Conservation (phyloP, 2,113 vertebrate species). For the Percina caprodes region DNA sequence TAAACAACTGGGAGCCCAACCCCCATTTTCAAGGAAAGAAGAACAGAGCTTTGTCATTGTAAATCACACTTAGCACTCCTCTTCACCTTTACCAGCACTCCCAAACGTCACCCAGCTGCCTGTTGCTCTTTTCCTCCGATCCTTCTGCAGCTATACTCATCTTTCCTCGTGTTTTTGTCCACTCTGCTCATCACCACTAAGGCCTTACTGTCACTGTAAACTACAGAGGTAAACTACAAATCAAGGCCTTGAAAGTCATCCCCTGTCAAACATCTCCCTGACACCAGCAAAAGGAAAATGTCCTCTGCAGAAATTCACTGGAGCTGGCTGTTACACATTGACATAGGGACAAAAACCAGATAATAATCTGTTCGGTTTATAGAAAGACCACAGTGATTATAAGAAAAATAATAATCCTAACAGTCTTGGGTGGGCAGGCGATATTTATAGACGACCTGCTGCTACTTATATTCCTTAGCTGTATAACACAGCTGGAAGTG, state of each 20-base stretch:
- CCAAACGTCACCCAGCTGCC: constrained; percentile 26
- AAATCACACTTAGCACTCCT: constrained; percentile 52
- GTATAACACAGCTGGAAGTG: constrained; percentile 78
- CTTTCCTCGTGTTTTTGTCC: constrained; percentile 1
- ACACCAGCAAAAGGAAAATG: constrained; percentile 30
- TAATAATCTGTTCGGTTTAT: constrained; percentile 77
- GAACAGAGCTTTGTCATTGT: constrained; percentile 55
- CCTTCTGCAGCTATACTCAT: not conserved
- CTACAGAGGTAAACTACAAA: constrained; percentile 15
- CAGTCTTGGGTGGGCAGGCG: constrained; percentile 80
- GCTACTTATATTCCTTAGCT: constrained; percentile 77
- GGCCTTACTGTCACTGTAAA: not conserved
- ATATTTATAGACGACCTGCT: constrained; percentile 79
- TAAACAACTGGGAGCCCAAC: constrained; percentile 76
- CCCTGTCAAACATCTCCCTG: constrained; percentile 21
- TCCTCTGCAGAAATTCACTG: constrained; percentile 2
- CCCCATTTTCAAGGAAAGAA: constrained; percentile 57
- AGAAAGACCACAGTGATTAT: constrained; percentile 77
- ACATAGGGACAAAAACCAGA: constrained; percentile 71
- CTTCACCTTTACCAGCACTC: constrained; percentile 43
- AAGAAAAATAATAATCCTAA: constrained; percentile 83
- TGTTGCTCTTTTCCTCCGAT: constrained; percentile 25
- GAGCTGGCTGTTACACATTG: constrained; percentile 16
- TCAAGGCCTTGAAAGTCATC: constrained; percentile 29
- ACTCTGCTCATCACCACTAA: not conserved